A percentile compares a stretch with the other conserved stretches of the same genome.
Conservation (phyloP, 2,797 vertebrate genomes). For the Esox lucius region DNA sequence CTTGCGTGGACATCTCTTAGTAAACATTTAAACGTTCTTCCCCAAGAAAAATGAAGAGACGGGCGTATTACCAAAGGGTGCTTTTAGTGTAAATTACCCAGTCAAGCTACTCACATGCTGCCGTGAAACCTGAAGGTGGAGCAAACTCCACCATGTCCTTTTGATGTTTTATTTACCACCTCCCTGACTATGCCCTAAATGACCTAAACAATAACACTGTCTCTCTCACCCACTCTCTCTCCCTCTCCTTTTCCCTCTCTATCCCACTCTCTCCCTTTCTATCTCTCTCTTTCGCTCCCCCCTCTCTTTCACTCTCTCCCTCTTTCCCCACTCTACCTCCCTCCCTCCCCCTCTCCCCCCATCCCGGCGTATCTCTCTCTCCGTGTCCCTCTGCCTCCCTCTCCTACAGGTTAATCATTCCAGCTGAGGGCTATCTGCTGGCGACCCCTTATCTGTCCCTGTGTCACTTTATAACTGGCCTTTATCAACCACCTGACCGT, state of each 20-base stretch:
- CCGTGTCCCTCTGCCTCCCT: slow-evolving; percentile 50
- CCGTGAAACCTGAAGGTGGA: slow-evolving; percentile 30
- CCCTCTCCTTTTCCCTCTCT: not conserved
- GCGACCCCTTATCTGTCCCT: slow-evolving; percentile 89
- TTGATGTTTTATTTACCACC: too few relatives aligned
- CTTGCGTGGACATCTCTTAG: not conserved
- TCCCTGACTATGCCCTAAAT: slow-evolving; percentile 53
- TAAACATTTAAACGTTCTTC: not conserved
- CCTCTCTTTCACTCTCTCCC: slow-evolving; percentile 11
- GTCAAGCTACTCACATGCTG: not conserved
- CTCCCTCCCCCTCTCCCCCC: slow-evolving; percentile 7
- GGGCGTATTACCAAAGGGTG: not conserved
- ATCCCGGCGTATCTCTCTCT: slow-evolving; percentile 8
- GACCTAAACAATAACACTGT: slow-evolving; percentile 44
- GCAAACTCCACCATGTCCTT: too few relatives aligned
- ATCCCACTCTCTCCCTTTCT: not conserved
- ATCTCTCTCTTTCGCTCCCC: slow-evolving; percentile 6
- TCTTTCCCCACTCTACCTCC: slow-evolving; percentile 21
- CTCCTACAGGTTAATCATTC: slow-evolving; percentile 91
- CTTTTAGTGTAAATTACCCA: not conserved
- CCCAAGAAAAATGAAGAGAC: not conserved
- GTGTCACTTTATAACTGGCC: slow-evolving; percentile 97
- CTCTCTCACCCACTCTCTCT: slow-evolving; percentile 4
- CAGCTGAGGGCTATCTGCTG: slow-evolving; percentile 82
- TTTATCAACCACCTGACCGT: slow-evolving; percentile 78